Evolutionary conservation across 2,113 vertebrate species (phyloP).

Genomic region (Epinephelus cyanopodus): DNA sequence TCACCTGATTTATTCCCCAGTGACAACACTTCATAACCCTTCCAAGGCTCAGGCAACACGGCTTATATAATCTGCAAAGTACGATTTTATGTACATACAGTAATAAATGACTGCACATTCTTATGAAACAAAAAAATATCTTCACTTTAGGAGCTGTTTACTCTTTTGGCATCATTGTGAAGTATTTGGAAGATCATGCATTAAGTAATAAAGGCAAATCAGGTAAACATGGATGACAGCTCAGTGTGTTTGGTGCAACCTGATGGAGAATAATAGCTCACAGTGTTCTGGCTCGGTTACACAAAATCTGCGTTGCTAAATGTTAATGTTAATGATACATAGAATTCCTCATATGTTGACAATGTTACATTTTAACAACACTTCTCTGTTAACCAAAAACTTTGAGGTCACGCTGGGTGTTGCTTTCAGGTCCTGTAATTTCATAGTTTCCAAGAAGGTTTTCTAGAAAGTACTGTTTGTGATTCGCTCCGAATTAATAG

Average conservation of each 20-base stretch:
- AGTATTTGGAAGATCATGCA: not conserved
- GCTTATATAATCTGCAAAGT: slow-evolving; percentile 56
- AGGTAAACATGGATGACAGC: not conserved
- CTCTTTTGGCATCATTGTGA: not conserved
- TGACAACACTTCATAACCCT: slow-evolving; percentile 51
- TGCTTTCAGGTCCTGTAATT: not conserved
- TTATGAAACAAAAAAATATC: not conserved
- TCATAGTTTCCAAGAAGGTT: too few species aligned
- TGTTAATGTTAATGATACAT: slow-evolving; percentile 4
- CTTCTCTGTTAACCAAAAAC: not conserved
- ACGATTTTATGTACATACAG: not conserved
- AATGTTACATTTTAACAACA: not conserved
- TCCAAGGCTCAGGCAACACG: slow-evolving; percentile 25
- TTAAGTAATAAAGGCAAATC: not conserved
- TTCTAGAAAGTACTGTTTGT: too few species aligned
- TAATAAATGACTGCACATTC: not conserved
- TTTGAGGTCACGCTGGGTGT: not conserved
- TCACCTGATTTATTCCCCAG: slow-evolving; percentile 47
- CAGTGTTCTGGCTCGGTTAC: not conserved
- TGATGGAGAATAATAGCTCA: not conserved
- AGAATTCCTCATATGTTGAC: not conserved
- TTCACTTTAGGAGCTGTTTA: not conserved
- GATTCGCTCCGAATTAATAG: not conserved
- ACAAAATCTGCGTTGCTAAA: not conserved
- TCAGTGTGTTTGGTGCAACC: not conserved